Percentiles rank a stretch among this genome's conserved stretches.
phyloP scores from a whole-genome alignment of 2,797 vertebrate genomes.

The Anabas testudineus region DNA sequence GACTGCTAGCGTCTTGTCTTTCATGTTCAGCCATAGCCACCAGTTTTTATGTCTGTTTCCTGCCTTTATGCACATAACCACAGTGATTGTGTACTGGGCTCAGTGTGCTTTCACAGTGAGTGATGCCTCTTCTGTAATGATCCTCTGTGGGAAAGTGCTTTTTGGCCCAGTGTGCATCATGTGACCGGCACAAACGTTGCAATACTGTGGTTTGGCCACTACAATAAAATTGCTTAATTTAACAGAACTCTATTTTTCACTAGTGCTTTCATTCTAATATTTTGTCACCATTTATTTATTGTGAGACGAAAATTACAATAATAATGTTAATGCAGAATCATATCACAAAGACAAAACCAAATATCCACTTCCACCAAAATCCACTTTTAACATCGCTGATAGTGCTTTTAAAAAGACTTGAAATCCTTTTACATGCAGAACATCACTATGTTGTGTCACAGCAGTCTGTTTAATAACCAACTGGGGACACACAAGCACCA shows the following conservation, averaged over 20 bases:
- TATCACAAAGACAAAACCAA: no score
- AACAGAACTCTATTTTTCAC: background rate
- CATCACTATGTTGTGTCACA: constrained; percentile 26
- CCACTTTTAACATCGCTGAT: background rate
- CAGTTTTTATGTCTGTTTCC: background rate
- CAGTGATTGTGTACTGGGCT: background rate
- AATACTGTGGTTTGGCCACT: no score
- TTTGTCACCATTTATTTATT: background rate
- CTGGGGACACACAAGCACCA: background rate
- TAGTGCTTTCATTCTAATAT: no score
- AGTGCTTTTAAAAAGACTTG: background rate
- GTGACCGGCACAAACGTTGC: no score
- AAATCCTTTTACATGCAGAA: background rate
- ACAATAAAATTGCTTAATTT: no score
- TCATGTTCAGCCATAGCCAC: no score
- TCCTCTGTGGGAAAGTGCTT: no score
- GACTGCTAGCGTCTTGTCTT: no score
- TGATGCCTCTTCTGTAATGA: no score
- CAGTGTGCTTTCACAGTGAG: background rate
- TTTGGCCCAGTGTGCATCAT: no score
- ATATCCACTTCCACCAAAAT: background rate
- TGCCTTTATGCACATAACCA: background rate
- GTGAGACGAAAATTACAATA: background rate
- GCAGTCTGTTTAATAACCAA: constrained; percentile 28
- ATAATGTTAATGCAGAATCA: no score